Conservation (phyloP, 2,888 invertebrate species). For the Eristalis pertinax region DNA sequence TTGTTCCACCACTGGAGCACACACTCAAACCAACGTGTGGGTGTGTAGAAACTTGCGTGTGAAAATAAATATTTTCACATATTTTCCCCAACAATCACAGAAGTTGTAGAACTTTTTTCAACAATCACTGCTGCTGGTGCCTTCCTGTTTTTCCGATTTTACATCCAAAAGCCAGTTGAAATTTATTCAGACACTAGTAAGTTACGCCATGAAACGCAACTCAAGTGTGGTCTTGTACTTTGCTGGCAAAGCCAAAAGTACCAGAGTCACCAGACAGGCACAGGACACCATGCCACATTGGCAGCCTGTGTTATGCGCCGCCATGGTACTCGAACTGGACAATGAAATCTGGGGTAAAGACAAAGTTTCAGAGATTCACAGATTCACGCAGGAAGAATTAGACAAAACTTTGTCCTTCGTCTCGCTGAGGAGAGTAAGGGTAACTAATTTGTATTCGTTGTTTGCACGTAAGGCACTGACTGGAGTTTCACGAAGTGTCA, state of each 20-base stretch:
- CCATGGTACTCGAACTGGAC: constrained; percentile 22
- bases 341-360: constrained; percentile 24
- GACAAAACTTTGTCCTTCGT: constrained; percentile 48
- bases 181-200: constrained; percentile 50
- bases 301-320: neutral
- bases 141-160: constrained; percentile 12
- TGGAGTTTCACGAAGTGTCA: constrained; percentile 46
- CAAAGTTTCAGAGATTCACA: constrained; percentile 48
- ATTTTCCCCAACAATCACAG: neutral
- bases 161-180: constrained; percentile 16
- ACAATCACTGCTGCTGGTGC: neutral
- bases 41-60: neutral
- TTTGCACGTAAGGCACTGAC: constrained; percentile 19
- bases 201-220: constrained; percentile 28
- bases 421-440: neutral
- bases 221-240: constrained; percentile 16
- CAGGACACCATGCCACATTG: neutral
- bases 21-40: neutral
- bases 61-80: constrained; percentile 32
- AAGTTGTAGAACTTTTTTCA: constrained; percentile 29
- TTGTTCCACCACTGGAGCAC: neutral
- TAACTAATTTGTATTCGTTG: constrained; percentile 52
- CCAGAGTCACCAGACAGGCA: constrained; percentile 15
- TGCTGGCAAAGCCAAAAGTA: constrained; percentile 1
- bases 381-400: constrained; percentile 47